Percentiles rank a stretch among this genome's conserved stretches.
These are phyloP conservation scores for Salvelinus fontinalis DNA, from an alignment of 2,113 vertebrate species.

Conservation along the genomic window DNA sequence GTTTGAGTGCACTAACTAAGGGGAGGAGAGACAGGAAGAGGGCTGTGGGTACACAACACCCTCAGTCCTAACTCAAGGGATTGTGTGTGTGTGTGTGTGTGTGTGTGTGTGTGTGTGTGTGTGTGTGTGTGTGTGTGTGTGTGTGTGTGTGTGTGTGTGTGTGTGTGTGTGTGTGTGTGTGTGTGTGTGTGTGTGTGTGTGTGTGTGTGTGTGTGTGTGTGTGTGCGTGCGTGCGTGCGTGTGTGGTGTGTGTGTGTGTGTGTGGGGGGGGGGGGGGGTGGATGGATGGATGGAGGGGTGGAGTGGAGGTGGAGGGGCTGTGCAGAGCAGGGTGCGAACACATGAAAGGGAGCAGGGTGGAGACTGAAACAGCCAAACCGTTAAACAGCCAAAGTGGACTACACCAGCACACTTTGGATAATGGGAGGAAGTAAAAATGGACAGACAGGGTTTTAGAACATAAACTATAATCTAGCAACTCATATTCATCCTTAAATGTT, in stretches of 20 bases:
- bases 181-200: slow-evolving; percentile 12
- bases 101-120: not conserved
- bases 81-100: slow-evolving; percentile 13
- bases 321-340: slow-evolving; percentile 32
- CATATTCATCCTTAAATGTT: not conserved
- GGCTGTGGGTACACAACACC: slow-evolving; percentile 69
- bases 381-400: slow-evolving; percentile 74
- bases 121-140: not conserved
- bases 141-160: slow-evolving; percentile 12
- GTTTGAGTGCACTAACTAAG: slow-evolving; percentile 24
- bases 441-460: not conserved
- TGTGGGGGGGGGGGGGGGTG: not conserved
- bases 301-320: slow-evolving; percentile 9
- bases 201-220: not conserved
- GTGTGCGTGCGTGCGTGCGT: no score
- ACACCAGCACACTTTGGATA: slow-evolving; percentile 55
- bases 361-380: slow-evolving; percentile 73
- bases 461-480: no score
- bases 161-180: not conserved
- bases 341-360: slow-evolving; percentile 72
- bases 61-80: slow-evolving; percentile 39
- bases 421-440: not conserved
- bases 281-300: no score
- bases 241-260: no score
- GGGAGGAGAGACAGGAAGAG: slow-evolving; percentile 71